Evolutionary conservation across 2,888 invertebrate species (phyloP), one percentile per base, ranked within the genome.

Genomic region (Acanthococcus lagerstroemiae): DNA sequence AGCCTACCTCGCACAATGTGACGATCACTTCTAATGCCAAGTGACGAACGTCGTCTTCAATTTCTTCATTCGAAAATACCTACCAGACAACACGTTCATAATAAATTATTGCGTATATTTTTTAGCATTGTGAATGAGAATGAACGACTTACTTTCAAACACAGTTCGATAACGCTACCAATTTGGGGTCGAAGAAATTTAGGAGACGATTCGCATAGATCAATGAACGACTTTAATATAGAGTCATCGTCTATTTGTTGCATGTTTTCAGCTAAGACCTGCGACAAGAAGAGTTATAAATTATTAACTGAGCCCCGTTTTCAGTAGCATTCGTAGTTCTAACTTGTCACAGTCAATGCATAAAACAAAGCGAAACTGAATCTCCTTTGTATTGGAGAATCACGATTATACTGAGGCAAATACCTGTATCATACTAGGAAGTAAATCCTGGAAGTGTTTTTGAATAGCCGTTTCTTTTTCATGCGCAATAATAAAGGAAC

Each of bases 391-490:
- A n/a, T n/a, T n/a, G n/a, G n/a, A n/a, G n/a, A n/a, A n/a, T n/a
- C n/a, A n/a, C n/a, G n/a, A n/a, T n/a, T n/a, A n/a, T n/a, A n/a
- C n/a, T n/a, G n/a, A n/a, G n/a, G n/a, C n/a, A n/a, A n/a, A n/a
- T n/a, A 87, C 85, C 78, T 84, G 83, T 73, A 91, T 82, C 75
- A 90, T 80, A 9, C 84, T 84, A 5, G 90, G 86, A 69, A 97
- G 78, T 55, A 96, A 77, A 73, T 95, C 95, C 63, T 84, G 79
- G 74, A 95, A 94, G 73, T 91, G 88, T 76, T 90, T 91, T 72
- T 92, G 85, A 68, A 96, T 86, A 66, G 84, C 83, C n/a, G 86
- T 83, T 74, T 97, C 95, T 75, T 94, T 94, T 70, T 96, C 95
- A 75, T 99, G 94, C 45, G 90, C 84, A 69, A 92, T 80, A 68